A percentile compares a stretch with the other conserved stretches of the same genome.
Evolutionary conservation across 1,140 invertebrate species (phyloP).

Genomic region (Muscidifurax raptorellus): DNA sequence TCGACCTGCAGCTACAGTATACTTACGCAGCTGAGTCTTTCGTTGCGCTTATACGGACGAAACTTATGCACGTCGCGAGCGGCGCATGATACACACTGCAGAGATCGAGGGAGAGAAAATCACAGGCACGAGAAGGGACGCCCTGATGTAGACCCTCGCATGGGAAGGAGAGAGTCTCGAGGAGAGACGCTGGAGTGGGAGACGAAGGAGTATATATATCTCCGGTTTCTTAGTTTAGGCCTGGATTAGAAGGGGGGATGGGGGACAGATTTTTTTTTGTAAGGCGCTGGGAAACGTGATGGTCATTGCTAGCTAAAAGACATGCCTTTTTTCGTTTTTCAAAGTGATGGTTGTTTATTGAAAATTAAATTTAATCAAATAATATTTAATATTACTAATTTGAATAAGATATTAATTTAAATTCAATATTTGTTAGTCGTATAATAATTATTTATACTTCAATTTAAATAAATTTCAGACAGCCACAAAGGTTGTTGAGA

Average conservation of each 20-base stretch:
- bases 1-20: constrained; percentile 27
- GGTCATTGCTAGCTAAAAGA: too few relatives aligned
- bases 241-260: constrained; percentile 4
- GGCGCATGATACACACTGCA: neutral
- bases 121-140: neutral
- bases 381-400: too few relatives aligned
- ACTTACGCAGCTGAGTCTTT: neutral
- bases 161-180: neutral
- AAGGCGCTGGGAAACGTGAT: neutral
- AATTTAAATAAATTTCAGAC: too few relatives aligned
- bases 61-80: neutral
- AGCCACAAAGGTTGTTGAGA: too few relatives aligned
- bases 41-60: neutral
- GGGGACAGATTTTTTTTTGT: neutral
- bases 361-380: too few relatives aligned
- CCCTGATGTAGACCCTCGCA: neutral
- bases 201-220: neutral
- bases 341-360: too few relatives aligned
- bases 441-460: too few relatives aligned
- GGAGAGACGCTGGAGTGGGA: neutral
- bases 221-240: neutral
- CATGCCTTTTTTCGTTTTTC: too few relatives aligned
- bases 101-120: constrained; percentile 4
- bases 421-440: too few relatives aligned
- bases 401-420: too few relatives aligned